A percentile compares a stretch with the other conserved stretches of the same genome.
Evolutionary conservation across 2,888 invertebrate species (phyloP).

Genomic region (Campoplex capitator): DNA sequence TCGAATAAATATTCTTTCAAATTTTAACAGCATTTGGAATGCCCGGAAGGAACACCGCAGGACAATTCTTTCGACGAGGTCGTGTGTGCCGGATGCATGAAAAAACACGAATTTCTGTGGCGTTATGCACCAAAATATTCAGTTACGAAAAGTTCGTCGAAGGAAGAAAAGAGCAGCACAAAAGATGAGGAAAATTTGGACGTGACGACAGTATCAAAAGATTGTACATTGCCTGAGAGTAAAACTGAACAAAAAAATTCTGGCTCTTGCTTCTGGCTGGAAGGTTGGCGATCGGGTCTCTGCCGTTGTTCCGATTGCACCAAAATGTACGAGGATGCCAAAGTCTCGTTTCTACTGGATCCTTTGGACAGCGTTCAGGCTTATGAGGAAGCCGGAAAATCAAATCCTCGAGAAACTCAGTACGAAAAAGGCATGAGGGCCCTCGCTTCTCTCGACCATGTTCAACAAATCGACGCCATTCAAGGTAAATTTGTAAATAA

Average conservation of each 20-base stretch:
- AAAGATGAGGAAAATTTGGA: conserved; percentile 76
- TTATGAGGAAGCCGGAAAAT: conserved; percentile 92
- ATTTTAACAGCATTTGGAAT: conserved; percentile 87
- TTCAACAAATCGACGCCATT: conserved; percentile 94
- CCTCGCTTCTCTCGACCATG: conserved; percentile 91
- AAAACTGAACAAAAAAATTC: conserved; percentile 68
- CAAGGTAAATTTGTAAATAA: conserved; percentile 81
- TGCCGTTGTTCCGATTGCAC: conserved; percentile 89
- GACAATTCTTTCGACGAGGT: conserved; percentile 90
- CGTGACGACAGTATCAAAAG: conserved; percentile 70
- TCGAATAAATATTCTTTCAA: conserved; percentile 26
- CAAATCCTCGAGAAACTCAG: conserved; percentile 86
- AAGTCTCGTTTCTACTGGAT: conserved; percentile 91
- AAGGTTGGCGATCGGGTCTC: conserved; percentile 91
- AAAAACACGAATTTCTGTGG: conserved; percentile 90
- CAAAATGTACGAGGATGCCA: conserved; percentile 89
- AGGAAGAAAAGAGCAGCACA: conserved; percentile 70
- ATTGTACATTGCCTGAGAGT: conserved; percentile 78
- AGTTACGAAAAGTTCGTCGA: conserved; percentile 74
- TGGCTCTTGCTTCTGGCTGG: conserved; percentile 92
- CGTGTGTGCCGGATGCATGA: conserved; percentile 92
- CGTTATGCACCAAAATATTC: conserved; percentile 87
- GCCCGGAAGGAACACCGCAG: conserved; percentile 86
- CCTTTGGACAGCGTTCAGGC: conserved; percentile 92
- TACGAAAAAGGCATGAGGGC: conserved; percentile 93